These are phyloP conservation scores for Lycaon pictus DNA, from an alignment of 2,113 vertebrate species.

Conservation along the genomic window DNA sequence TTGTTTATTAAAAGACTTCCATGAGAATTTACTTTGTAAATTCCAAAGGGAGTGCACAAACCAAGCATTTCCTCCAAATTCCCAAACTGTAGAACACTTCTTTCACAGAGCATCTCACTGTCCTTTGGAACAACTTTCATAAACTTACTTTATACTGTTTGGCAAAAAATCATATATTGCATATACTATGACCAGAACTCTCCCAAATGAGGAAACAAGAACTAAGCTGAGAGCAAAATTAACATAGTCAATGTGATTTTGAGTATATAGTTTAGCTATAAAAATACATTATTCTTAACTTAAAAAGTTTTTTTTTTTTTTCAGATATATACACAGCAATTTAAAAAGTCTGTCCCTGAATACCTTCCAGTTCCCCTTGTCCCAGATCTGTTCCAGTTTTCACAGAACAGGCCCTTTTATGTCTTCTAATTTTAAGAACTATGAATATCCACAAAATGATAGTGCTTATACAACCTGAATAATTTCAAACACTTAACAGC, in stretches of 20 bases:
- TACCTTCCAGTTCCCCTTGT: not conserved
- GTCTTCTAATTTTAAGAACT: not conserved
- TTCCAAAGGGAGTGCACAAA: not conserved
- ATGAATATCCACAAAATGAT: not conserved
- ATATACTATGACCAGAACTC: not conserved
- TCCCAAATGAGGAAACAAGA: not conserved
- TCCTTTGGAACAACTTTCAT: not conserved
- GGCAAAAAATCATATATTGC: not conserved
- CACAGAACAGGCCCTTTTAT: not conserved
- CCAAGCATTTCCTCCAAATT: not conserved
- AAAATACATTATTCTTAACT: not conserved
- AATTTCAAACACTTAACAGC: conserved; percentile 20
- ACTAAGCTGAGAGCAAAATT: not conserved
- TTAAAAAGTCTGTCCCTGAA: not conserved
- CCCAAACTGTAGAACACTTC: not conserved
- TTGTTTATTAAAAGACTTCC: not conserved
- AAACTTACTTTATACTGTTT: not conserved
- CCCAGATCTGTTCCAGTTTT: not conserved
- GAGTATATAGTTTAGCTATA: not conserved
- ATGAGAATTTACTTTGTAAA: not conserved
- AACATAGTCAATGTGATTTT: not conserved
- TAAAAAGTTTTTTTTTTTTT: not conserved
- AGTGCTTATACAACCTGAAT: not conserved
- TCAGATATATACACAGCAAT: not conserved
- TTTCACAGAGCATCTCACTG: not conserved